Conservation (phyloP, 2,888 invertebrate genomes). For the Scelioninae gen. 1 region DNA sequence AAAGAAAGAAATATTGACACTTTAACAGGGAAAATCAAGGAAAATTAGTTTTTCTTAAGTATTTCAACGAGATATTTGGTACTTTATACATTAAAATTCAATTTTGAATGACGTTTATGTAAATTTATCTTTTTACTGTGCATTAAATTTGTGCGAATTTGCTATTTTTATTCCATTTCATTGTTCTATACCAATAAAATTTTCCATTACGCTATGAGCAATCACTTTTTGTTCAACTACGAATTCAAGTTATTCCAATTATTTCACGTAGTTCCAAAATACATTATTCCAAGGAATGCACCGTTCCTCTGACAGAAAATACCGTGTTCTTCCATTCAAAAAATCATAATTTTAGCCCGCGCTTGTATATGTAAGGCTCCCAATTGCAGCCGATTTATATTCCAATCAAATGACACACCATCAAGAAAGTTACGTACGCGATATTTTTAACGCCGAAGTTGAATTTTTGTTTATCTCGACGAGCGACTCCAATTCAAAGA, state of each 20-base stretch:
- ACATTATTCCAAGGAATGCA: slow-evolving; percentile 17
- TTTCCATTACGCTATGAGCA: too few relatives aligned
- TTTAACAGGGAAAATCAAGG: too few relatives aligned
- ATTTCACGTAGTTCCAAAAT: not conserved
- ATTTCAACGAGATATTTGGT: too few relatives aligned
- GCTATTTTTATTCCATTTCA: too few relatives aligned
- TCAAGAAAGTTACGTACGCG: slow-evolving; percentile 16
- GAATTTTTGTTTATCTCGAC: not conserved
- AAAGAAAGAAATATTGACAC: not conserved
- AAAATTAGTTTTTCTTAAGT: too few relatives aligned
- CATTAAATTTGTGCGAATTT: too few relatives aligned
- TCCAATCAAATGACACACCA: slow-evolving; percentile 20
- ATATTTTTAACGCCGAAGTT: slow-evolving; percentile 23
- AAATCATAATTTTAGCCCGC: slow-evolving; percentile 5
- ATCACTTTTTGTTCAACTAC: not conserved
- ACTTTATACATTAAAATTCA: too few relatives aligned
- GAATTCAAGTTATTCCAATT: slow-evolving; percentile 1
- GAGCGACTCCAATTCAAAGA: not conserved
- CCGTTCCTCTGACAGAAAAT: not conserved
- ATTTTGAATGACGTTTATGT: too few relatives aligned
- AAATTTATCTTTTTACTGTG: too few relatives aligned
- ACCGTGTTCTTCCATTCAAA: slow-evolving; percentile 6
- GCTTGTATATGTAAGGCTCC: not conserved
- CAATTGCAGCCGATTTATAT: slow-evolving; percentile 29
- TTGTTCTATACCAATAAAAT: too few relatives aligned